Conservation (phyloP, 1,140 invertebrate genomes). For the Achroia grisella region DNA sequence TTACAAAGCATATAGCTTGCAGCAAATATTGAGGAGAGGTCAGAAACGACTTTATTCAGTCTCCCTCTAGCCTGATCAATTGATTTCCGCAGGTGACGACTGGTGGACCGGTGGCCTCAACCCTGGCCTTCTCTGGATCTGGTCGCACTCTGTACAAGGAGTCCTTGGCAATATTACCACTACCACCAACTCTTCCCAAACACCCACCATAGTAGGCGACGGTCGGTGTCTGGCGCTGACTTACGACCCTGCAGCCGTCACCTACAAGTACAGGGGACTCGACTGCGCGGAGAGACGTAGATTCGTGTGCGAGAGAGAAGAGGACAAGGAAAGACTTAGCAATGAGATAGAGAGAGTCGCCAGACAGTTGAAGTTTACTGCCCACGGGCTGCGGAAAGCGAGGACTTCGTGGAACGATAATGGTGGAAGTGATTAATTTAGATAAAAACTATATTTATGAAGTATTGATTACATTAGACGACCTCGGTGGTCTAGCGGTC, state of each 20-base stretch:
- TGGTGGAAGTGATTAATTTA: neutral
- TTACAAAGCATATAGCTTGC: no score
- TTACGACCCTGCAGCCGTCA: constrained; percentile 74
- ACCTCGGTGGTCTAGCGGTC: no score
- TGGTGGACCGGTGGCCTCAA: constrained; percentile 89
- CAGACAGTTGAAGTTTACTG: constrained; percentile 4
- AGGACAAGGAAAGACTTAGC: constrained; percentile 78
- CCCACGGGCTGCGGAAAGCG: constrained; percentile 9
- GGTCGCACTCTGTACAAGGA: constrained; percentile 84
- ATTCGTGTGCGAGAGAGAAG: constrained; percentile 82
- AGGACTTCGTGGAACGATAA: constrained; percentile 11
- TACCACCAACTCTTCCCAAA: constrained; percentile 23
- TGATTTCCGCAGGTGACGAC: constrained; percentile 73
- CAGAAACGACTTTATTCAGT: no score
- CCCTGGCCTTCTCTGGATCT: constrained; percentile 89
- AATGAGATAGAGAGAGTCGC: constrained; percentile 76
- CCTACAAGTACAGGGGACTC: constrained; percentile 81
- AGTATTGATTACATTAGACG: no score
- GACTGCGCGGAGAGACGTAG: constrained; percentile 79
- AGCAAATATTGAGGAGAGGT: no score
- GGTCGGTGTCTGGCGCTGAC: constrained; percentile 51
- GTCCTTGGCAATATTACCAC: constrained; percentile 68
- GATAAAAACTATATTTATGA: no score
- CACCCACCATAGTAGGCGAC: constrained; percentile 47
- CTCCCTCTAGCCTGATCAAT: no score